These are phyloP conservation scores for Cloeon dipterum DNA, from an alignment of 2,888 invertebrate genomes.

Conservation along the genomic window DNA sequence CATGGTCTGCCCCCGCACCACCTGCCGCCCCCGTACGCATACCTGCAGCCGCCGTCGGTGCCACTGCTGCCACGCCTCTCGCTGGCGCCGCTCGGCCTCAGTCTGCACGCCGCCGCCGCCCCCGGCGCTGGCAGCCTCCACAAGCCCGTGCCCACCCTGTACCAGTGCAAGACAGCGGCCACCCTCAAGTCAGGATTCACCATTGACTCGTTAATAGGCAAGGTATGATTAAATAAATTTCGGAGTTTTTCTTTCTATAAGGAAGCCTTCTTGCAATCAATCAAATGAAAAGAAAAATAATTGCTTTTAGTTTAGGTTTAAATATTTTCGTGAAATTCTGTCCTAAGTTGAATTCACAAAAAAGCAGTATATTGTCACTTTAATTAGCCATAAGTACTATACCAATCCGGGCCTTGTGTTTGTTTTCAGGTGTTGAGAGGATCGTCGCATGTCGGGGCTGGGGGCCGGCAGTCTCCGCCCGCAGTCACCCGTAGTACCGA, in stretches of 20 bases:
- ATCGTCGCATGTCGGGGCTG: not conserved
- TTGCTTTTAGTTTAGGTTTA: too few species aligned
- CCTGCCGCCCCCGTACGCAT: not conserved
- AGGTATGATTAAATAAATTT: not conserved
- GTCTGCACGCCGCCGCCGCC: not conserved
- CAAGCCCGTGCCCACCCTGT: constrained; percentile 2
- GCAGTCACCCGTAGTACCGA: not conserved
- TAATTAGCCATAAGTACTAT: too few species aligned
- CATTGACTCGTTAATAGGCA: constrained; percentile 3
- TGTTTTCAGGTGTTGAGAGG: too few species aligned
- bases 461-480: not conserved
- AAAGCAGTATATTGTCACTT: too few species aligned
- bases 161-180: constrained; percentile 1
- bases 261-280: too few species aligned
- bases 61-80: not conserved
- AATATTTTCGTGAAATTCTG: too few species aligned
- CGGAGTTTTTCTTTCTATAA: too few species aligned
- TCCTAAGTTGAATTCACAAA: too few species aligned
- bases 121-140: not conserved
- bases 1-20: not conserved
- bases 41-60: not conserved
- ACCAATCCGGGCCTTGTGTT: too few species aligned
- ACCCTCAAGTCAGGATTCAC: not conserved
- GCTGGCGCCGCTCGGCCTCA: constrained; percentile 3
- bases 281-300: too few species aligned